Conservation (phyloP, 2,113 vertebrate genomes). For the Strigops habroptila region DNA sequence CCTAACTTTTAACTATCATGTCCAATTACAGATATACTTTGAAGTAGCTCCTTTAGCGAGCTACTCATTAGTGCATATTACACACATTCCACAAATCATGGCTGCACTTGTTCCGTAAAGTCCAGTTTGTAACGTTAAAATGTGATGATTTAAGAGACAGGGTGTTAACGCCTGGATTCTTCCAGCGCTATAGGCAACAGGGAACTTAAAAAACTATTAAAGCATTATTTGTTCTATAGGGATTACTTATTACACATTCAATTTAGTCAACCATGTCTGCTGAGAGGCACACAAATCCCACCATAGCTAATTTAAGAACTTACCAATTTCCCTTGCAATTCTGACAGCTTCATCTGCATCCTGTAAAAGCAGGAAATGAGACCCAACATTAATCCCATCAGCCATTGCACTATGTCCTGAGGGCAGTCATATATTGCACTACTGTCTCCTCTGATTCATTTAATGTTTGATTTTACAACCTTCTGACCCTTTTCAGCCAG, state of each 20-base stretch:
- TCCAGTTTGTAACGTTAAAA: slow-evolving; percentile 39
- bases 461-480: slow-evolving; percentile 85
- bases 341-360: slow-evolving; percentile 93
- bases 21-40: not conserved
- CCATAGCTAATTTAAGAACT: slow-evolving; percentile 82
- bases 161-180: slow-evolving; percentile 26
- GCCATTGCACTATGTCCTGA: slow-evolving; percentile 78
- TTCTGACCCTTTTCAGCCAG: slow-evolving; percentile 81
- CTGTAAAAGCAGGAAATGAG: slow-evolving; percentile 85
- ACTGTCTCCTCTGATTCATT: slow-evolving; percentile 84
- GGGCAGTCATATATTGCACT: slow-evolving; percentile 82
- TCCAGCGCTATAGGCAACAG: slow-evolving; percentile 51
- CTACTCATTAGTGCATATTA: not conserved
- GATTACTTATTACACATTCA: slow-evolving; percentile 75
- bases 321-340: slow-evolving; percentile 94
- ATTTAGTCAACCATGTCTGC: slow-evolving; percentile 76
- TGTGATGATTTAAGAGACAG: slow-evolving; percentile 42
- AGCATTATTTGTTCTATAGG: slow-evolving; percentile 72
- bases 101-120: slow-evolving; percentile 38
- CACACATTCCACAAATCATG: not conserved
- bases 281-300: slow-evolving; percentile 75
- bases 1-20: not conserved
- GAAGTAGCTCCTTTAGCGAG: slow-evolving; percentile 15
- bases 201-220: slow-evolving; percentile 70
- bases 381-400: slow-evolving; percentile 81